Percentiles rank a stretch among this genome's conserved stretches.
Conservation (phyloP, 2,888 invertebrate genomes). For the Lordiphosa andalusiaca region DNA sequence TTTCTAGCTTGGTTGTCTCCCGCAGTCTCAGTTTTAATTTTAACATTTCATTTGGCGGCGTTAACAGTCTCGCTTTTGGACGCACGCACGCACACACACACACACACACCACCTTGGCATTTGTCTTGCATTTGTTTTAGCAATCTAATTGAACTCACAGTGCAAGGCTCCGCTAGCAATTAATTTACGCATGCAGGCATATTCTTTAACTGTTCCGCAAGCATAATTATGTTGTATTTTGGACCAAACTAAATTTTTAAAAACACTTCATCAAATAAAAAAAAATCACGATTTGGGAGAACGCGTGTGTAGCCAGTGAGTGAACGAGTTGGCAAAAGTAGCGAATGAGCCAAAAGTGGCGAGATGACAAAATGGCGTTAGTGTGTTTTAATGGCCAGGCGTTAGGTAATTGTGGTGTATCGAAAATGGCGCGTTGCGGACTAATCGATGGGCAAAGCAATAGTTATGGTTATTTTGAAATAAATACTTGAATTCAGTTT, state of each 20-base stretch:
- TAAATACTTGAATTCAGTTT: no score
- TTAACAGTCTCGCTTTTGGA: constrained; percentile 23
- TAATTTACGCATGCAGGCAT: constrained; percentile 1
- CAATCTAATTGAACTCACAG: constrained; percentile 11
- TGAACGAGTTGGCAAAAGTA: constrained; percentile 10
- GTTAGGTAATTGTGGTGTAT: no score
- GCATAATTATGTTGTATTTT: constrained; percentile 26
- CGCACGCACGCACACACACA: background rate
- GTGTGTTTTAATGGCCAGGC: no score
- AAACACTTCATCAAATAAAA: constrained; percentile 55
- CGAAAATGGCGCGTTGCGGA: no score
- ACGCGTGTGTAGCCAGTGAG: constrained; percentile 58
- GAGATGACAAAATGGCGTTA: constrained; percentile 1
- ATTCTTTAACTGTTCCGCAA: constrained; percentile 16
- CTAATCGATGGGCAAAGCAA: no score
- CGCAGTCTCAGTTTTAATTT: constrained; percentile 45
- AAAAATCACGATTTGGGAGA: constrained; percentile 67
- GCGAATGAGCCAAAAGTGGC: background rate
- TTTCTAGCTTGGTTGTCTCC: constrained; percentile 47
- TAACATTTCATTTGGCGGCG: constrained; percentile 26
- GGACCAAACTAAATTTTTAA: constrained; percentile 15
- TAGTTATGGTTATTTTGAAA: no score
- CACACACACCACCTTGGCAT: constrained; percentile 7
- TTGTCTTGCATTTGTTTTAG: constrained; percentile 4
- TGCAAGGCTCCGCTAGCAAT: background rate